A percentile compares a stretch with the other conserved stretches of the same genome.
Evolutionary conservation across 2,888 invertebrate genomes (phyloP).

Genomic region (Fragum fragum): DNA sequence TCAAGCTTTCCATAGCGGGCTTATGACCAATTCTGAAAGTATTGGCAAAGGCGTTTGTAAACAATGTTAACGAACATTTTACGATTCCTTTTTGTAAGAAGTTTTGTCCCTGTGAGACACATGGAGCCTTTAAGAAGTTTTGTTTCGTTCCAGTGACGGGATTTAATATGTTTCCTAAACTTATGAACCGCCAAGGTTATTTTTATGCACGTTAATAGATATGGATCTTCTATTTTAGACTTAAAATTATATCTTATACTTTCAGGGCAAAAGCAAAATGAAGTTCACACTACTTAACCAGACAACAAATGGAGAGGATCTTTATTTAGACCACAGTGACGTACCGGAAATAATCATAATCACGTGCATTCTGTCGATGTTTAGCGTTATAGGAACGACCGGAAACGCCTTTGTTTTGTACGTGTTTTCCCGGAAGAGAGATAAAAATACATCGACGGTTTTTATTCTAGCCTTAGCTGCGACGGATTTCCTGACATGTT

Average conservation of each 20-base stretch:
- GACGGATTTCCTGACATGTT: slow-evolving; percentile 82
- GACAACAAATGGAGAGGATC: slow-evolving; percentile 59
- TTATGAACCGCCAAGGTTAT: too few species aligned
- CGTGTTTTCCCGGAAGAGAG: slow-evolving; percentile 79
- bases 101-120: too few species aligned
- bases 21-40: too few species aligned
- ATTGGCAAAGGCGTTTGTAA: too few species aligned
- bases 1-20: too few species aligned
- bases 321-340: slow-evolving; percentile 46
- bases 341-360: slow-evolving; percentile 59
- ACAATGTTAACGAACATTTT: too few species aligned
- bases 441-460: slow-evolving; percentile 81
- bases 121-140: too few species aligned
- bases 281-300: slow-evolving; percentile 37
- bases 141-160: too few species aligned
- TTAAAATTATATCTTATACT: background rate
- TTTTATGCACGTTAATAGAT: too few species aligned
- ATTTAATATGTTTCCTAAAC: too few species aligned
- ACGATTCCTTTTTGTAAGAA: too few species aligned
- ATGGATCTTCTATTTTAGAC: too few species aligned
- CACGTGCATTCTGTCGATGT: slow-evolving; percentile 72
- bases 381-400: slow-evolving; percentile 81
- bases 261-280: slow-evolving; percentile 3
- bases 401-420: slow-evolving; percentile 85
- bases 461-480: slow-evolving; percentile 83